Conservation (phyloP, 2,113 vertebrate genomes). For the Nyctibius bracteatus region DNA sequence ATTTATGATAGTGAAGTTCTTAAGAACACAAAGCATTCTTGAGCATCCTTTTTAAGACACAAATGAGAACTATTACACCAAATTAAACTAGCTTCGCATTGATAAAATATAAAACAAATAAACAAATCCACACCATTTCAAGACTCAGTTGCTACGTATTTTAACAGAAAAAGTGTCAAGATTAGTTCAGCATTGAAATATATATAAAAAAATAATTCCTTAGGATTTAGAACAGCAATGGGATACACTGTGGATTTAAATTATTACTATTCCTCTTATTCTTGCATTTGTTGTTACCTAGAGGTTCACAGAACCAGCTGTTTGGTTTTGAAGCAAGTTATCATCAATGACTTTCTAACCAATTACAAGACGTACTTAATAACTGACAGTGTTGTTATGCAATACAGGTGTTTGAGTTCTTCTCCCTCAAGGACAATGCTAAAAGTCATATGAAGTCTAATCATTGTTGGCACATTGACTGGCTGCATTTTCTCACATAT, state of each 20-base stretch:
- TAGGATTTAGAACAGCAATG: background rate
- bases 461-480: background rate
- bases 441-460: background rate
- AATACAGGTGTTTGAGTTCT: background rate
- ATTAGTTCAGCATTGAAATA: background rate
- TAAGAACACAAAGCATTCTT: background rate
- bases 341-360: background rate
- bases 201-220: background rate
- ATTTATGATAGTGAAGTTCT: background rate
- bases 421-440: background rate
- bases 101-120: background rate
- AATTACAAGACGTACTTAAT: background rate
- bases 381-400: background rate
- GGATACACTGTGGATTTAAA: background rate
- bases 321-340: background rate
- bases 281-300: background rate
- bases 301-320: background rate
- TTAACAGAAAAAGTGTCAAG: background rate
- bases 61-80: background rate
- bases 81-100: background rate
- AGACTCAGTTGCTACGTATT: background rate
- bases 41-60: background rate
- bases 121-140: background rate
- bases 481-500: background rate
- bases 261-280: background rate